phyloP scores from a whole-genome alignment of 1,140 invertebrate genomes.

The Proctacanthus coquilletti region DNA sequence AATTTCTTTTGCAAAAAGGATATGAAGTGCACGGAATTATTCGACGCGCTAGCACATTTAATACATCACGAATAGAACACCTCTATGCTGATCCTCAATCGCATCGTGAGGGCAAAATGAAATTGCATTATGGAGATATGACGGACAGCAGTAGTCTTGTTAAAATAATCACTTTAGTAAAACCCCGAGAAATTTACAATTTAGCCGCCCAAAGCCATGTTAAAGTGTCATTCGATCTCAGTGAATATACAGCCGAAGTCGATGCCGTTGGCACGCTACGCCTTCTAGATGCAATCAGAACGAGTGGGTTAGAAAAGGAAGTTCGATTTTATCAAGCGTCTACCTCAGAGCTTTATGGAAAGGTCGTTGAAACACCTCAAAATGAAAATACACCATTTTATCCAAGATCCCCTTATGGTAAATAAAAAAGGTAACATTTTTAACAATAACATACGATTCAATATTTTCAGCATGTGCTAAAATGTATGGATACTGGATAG shows the following conservation, averaged over 20 bases:
- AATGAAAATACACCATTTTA: constrained; percentile 98
- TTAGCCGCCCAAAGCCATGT: constrained; percentile 99
- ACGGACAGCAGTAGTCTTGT: constrained; percentile 95
- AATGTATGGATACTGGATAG: constrained; percentile 97
- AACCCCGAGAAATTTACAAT: constrained; percentile 95
- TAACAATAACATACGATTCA: background rate
- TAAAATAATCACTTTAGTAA: constrained; percentile 76
- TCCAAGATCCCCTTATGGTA: constrained; percentile 98
- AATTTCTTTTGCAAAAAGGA: constrained; percentile 86
- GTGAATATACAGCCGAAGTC: constrained; percentile 98
- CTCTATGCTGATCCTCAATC: constrained; percentile 78
- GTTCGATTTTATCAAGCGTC: constrained; percentile 97
- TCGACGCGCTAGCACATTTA: constrained; percentile 87
- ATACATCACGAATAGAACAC: constrained; percentile 91
- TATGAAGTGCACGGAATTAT: constrained; percentile 96
- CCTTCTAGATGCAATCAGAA: constrained; percentile 88
- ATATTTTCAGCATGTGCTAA: constrained; percentile 77
- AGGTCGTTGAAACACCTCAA: constrained; percentile 91
- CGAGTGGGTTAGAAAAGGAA: constrained; percentile 69
- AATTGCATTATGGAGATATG: constrained; percentile 97
- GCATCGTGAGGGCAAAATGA: constrained; percentile 74
- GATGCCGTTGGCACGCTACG: constrained; percentile 94
- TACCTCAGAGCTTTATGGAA: constrained; percentile 97
- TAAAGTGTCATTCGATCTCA: constrained; percentile 93
- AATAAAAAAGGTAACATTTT: constrained; percentile 9